phyloP scores from a whole-genome alignment of 2,888 invertebrate genomes.

The Drosophila bunnanda region DNA sequence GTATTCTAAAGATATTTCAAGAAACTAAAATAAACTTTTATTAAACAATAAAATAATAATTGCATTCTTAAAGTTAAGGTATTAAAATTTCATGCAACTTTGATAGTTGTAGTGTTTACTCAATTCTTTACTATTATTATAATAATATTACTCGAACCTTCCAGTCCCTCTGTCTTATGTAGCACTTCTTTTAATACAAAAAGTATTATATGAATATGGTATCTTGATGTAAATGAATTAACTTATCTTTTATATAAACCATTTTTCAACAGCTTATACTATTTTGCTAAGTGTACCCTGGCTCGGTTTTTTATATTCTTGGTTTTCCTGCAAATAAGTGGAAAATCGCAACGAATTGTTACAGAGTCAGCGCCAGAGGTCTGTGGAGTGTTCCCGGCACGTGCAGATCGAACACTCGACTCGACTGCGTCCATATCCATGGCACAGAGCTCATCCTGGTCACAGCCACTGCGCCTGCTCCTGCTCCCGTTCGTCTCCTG shows the following conservation, averaged over 20 bases:
- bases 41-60: too few relatives aligned
- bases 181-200: too few relatives aligned
- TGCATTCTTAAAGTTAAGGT: background rate
- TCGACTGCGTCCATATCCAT: slow-evolving; percentile 62
- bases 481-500: slow-evolving; percentile 13
- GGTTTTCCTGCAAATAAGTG: slow-evolving; percentile 69
- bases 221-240: too few relatives aligned
- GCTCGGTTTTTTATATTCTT: slow-evolving; percentile 52
- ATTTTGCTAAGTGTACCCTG: slow-evolving; percentile 3
- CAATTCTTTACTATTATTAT: background rate
- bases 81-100: too few relatives aligned
- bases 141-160: background rate
- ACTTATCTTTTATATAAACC: too few relatives aligned
- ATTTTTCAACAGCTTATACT: too few relatives aligned
- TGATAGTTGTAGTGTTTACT: too few relatives aligned
- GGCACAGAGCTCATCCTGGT: slow-evolving; percentile 50
- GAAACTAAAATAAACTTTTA: too few relatives aligned
- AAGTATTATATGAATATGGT: too few relatives aligned
- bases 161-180: background rate
- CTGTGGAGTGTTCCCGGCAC: slow-evolving; percentile 50
- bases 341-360: slow-evolving; percentile 80
- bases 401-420: slow-evolving; percentile 53
- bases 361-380: slow-evolving; percentile 60
- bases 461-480: slow-evolving; percentile 6
- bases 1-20: background rate